Conservation (phyloP, 2,797 vertebrate genomes). For the Lepilemur ruficaudatus region DNA sequence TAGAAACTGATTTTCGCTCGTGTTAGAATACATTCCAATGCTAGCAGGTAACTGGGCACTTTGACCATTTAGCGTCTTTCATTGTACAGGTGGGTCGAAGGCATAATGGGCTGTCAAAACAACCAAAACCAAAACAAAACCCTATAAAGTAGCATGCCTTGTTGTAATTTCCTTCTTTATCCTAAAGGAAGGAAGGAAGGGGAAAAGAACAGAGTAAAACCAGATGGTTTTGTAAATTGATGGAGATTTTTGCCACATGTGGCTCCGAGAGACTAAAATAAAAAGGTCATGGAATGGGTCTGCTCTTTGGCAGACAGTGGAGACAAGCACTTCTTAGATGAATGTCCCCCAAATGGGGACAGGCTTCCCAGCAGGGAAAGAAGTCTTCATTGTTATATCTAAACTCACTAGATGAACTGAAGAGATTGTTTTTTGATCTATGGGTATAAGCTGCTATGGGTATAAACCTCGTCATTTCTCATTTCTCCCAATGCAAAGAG, state of each 20-base stretch:
- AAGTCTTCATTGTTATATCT: neutral
- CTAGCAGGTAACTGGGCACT: neutral
- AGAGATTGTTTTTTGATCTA: neutral
- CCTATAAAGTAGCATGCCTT: neutral
- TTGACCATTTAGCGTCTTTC: neutral
- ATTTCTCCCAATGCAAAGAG: neutral
- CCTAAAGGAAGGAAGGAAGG: neutral
- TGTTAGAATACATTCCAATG: neutral
- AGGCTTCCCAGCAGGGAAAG: neutral
- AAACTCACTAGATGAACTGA: neutral
- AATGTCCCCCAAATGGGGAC: neutral
- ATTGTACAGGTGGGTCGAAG: neutral
- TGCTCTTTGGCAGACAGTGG: neutral
- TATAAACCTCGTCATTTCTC: neutral
- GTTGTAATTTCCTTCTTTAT: neutral
- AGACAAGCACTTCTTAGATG: neutral
- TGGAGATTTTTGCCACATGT: neutral
- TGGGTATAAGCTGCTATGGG: neutral
- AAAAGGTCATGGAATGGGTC: neutral
- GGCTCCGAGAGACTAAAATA: neutral
- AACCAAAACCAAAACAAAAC: neutral
- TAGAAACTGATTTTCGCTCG: slow-evolving; percentile 21
- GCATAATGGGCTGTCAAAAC: neutral
- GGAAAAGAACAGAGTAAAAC: neutral
- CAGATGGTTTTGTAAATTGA: neutral